Evolutionary conservation across 2,113 vertebrate genomes (phyloP).

Genomic region (Benitochromis conjunctus): DNA sequence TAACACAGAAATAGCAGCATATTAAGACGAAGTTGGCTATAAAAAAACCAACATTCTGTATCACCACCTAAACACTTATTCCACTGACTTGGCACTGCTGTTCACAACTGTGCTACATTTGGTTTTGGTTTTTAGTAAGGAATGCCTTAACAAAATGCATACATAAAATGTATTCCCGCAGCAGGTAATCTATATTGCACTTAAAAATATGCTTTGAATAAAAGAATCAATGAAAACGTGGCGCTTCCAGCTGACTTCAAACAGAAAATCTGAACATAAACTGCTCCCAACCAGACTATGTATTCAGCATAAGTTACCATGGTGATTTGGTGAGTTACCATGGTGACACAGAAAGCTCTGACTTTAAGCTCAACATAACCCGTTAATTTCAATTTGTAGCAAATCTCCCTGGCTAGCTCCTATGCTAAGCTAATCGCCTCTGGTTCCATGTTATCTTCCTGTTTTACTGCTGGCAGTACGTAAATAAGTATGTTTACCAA

Average conservation of each 20-base stretch:
- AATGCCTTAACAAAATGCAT: not conserved
- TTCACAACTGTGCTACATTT: too few species aligned
- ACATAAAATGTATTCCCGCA: not conserved
- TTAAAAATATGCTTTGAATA: not conserved
- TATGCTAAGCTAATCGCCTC: not conserved
- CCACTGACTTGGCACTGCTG: not conserved
- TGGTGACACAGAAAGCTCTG: not conserved
- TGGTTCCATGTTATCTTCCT: not conserved
- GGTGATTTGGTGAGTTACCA: not conserved
- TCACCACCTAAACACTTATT: not conserved
- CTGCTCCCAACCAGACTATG: not conserved
- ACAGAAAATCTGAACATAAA: not conserved
- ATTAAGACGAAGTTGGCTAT: not conserved
- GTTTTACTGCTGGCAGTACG: not conserved
- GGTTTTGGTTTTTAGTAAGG: not conserved
- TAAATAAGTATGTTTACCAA: not conserved
- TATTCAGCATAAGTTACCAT: not conserved
- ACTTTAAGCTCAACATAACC: not conserved
- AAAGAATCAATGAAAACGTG: not conserved
- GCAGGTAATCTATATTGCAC: not conserved
- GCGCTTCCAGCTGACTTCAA: accelerated
- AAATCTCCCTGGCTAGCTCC: not conserved
- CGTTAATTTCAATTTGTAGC: accelerated
- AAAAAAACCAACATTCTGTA: not conserved
- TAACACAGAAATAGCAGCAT: not conserved